Conservation (phyloP, 2,888 invertebrate genomes). For the Phorcus lineatus region DNA sequence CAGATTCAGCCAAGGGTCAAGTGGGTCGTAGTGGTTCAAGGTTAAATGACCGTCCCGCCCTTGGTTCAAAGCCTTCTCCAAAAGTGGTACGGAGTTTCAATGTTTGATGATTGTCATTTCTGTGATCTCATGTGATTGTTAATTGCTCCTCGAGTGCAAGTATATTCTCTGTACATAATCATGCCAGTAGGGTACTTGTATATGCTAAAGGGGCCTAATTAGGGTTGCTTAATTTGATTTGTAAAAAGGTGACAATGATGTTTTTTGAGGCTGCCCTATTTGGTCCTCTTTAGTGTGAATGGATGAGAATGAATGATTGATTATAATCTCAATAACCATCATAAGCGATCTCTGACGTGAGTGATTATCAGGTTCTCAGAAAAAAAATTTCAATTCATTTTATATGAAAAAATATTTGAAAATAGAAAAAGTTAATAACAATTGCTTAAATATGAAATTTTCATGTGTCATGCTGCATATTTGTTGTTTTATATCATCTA, state of each 20-base stretch:
- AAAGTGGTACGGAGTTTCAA: constrained; percentile 49
- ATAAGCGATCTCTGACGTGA: no score
- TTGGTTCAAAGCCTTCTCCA: constrained; percentile 41
- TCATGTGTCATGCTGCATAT: no score
- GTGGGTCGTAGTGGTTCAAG: not conserved
- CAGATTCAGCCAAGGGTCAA: not conserved
- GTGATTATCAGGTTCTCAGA: no score
- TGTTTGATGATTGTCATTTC: constrained; percentile 33
- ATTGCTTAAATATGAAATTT: no score
- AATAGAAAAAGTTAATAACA: no score
- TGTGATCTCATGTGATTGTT: constrained; percentile 20
- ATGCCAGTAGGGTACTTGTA: not conserved
- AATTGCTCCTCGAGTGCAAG: not conserved
- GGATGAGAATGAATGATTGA: not conserved
- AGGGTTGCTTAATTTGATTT: not conserved
- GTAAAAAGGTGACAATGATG: not conserved
- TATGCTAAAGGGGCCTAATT: not conserved
- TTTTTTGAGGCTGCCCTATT: not conserved
- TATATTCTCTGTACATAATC: not conserved
- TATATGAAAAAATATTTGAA: no score
- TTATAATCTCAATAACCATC: not conserved
- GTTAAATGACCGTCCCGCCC: constrained; percentile 3
- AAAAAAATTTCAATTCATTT: no score
- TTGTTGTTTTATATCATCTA: no score
- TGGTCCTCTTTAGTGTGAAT: not conserved